Conservation (phyloP, 2,888 invertebrate genomes). For the Drosophila neonasuta region DNA sequence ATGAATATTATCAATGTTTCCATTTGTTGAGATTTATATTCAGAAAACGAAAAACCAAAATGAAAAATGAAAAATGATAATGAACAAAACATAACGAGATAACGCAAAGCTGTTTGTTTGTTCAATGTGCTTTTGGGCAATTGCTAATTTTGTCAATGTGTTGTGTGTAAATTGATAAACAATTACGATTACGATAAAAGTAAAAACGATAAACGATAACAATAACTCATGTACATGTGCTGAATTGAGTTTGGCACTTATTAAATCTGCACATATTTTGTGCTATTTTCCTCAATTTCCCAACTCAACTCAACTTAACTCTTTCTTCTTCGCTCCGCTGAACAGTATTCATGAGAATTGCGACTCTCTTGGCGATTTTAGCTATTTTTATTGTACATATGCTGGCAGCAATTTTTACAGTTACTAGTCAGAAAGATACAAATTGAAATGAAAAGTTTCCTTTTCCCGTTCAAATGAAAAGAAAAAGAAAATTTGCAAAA, state of each 20-base stretch:
- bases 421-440: slow-evolving; percentile 15
- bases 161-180: slow-evolving; percentile 49
- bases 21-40: slow-evolving; percentile 40
- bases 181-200: slow-evolving; percentile 36
- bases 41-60: slow-evolving; percentile 4
- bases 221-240: slow-evolving; percentile 51
- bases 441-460: slow-evolving; percentile 13
- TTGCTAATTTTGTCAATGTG: slow-evolving; percentile 52
- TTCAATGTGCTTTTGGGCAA: slow-evolving; percentile 46
- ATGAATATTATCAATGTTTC: slow-evolving; percentile 46
- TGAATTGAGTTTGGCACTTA: slow-evolving; percentile 52
- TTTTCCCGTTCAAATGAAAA: not conserved
- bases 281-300: slow-evolving; percentile 40
- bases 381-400: slow-evolving; percentile 49
- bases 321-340: not conserved
- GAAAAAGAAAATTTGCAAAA: slow-evolving; percentile 10
- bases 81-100: slow-evolving; percentile 7
- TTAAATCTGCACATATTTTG: slow-evolving; percentile 68
- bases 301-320: not conserved
- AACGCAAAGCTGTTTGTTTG: slow-evolving; percentile 26
- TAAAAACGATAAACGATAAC: slow-evolving; percentile 38
- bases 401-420: slow-evolving; percentile 42
- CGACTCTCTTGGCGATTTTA: slow-evolving; percentile 34
- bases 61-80: slow-evolving; percentile 3
- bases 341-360: slow-evolving; percentile 34